Percentiles rank a stretch among this genome's conserved stretches.
phyloP scores from a whole-genome alignment of 2,888 invertebrate genomes.

The Gastrophysa polygoni region DNA sequence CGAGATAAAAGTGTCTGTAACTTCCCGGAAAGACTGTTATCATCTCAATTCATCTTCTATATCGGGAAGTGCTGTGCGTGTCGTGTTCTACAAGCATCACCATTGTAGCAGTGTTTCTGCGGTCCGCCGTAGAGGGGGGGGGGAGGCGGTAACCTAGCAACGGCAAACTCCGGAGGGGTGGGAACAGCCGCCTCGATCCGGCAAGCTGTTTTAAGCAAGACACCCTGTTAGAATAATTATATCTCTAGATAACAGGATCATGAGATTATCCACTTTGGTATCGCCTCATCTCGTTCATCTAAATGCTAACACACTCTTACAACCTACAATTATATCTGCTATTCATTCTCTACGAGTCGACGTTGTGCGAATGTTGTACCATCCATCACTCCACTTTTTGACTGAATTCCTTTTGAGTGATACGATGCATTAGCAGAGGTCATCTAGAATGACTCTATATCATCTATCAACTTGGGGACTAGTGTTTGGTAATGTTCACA shows the following conservation, averaged over 20 bases:
- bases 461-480: no score
- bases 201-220: conserved; percentile 61
- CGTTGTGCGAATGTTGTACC: not conserved
- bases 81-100: conserved; percentile 58
- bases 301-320: conserved; percentile 54
- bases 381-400: not conserved
- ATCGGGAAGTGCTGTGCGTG: conserved; percentile 57
- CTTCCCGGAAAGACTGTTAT: conserved; percentile 50
- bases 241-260: conserved; percentile 60
- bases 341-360: not conserved
- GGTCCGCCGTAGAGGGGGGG: no score
- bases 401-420: not conserved
- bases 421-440: not conserved
- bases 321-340: conserved; percentile 44
- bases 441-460: no score
- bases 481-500: no score
- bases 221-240: conserved; percentile 61
- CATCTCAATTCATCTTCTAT: conserved; percentile 56
- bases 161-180: conserved; percentile 43
- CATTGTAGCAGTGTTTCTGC: conserved; percentile 60
- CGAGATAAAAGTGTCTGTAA: conserved; percentile 21
- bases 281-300: conserved; percentile 56
- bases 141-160: conserved; percentile 59
- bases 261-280: conserved; percentile 59
- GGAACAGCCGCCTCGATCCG: conserved; percentile 51